Percentiles rank a stretch among this genome's conserved stretches.
Conservation (phyloP, 2,888 invertebrate species). For the Ormyrus thymus region DNA sequence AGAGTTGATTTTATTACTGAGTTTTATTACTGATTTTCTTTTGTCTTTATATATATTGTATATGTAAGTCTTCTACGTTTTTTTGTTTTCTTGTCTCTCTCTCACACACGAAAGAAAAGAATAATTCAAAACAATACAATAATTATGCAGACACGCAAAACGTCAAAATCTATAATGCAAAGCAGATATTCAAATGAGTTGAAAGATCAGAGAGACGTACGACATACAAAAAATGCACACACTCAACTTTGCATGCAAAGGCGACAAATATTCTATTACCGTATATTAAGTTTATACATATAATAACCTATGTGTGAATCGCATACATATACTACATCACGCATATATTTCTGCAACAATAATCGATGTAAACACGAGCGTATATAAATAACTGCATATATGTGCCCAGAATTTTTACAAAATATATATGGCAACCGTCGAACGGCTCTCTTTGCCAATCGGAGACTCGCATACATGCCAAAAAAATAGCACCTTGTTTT, state of each 20-base stretch:
- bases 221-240: constrained; percentile 3
- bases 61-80: constrained; percentile 43
- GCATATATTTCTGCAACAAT: constrained; percentile 41
- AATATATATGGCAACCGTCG: constrained; percentile 5
- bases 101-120: constrained; percentile 35
- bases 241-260: background rate
- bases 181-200: background rate
- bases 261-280: background rate
- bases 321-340: constrained; percentile 40
- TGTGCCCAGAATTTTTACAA: background rate
- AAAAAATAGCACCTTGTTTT: constrained; percentile 51
- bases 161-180: background rate
- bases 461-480: constrained; percentile 43
- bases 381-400: constrained; percentile 25
- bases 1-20: constrained; percentile 56
- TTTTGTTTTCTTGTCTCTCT: constrained; percentile 52
- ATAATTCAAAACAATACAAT: constrained; percentile 23
- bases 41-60: constrained; percentile 41
- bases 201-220: constrained; percentile 1
- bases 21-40: constrained; percentile 51
- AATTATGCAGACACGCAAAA: constrained; percentile 20
- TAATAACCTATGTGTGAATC: constrained; percentile 38
- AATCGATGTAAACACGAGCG: constrained; percentile 44
- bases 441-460: constrained; percentile 13
- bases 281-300: constrained; percentile 31